phyloP scores from a whole-genome alignment of 2,888 invertebrate genomes.

The Leucoma salicis region DNA sequence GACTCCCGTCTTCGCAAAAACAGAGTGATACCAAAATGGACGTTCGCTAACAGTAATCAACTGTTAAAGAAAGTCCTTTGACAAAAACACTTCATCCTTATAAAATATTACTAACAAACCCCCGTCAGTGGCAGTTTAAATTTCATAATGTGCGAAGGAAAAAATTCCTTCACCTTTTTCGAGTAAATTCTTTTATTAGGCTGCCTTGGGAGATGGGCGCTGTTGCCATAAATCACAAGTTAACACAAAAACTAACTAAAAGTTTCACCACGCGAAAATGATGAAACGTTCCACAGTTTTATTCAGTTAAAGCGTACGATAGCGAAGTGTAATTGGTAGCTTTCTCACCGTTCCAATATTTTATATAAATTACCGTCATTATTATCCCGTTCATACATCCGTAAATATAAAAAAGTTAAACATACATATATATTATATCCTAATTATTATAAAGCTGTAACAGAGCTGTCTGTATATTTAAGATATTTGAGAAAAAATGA shows the following conservation, averaged over 20 bases:
- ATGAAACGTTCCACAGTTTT: conserved; percentile 69
- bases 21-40: too few species aligned
- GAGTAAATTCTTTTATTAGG: conserved; percentile 66
- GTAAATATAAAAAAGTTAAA: too few species aligned
- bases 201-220: conserved; percentile 50
- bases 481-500: too few species aligned
- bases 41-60: too few species aligned
- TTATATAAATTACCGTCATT: not conserved
- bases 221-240: conserved; percentile 72
- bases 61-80: conserved; percentile 3
- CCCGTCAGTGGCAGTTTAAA: conserved; percentile 41
- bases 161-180: conserved; percentile 57
- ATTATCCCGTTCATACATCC: not conserved
- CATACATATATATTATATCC: too few species aligned
- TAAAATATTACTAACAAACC: conserved; percentile 36
- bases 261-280: conserved; percentile 69
- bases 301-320: conserved; percentile 73
- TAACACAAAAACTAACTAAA: conserved; percentile 75
- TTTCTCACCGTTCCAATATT: conserved; percentile 25
- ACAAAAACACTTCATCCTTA: conserved; percentile 25
- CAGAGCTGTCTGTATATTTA: too few species aligned
- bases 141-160: conserved; percentile 43
- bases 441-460: too few species aligned
- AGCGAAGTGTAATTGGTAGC: conserved; percentile 68
- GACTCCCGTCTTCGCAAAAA: too few species aligned